Evolutionary conservation across 2,888 invertebrate genomes (phyloP).

Genomic region (Hyposoter dolosus): DNA sequence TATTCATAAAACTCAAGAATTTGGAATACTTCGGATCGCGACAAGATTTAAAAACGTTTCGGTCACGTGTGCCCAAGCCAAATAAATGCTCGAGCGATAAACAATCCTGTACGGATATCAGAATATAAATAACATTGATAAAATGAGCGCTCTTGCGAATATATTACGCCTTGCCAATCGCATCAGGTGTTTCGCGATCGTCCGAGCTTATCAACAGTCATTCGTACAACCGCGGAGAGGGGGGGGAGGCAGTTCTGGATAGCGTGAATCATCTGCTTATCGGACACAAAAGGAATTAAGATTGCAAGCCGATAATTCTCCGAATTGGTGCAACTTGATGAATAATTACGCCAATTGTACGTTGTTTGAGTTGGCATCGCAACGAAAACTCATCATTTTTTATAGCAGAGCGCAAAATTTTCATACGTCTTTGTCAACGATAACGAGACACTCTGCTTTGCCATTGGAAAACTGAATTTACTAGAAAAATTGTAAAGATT

Average conservation of each 20-base stretch:
- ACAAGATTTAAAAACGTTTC: background rate
- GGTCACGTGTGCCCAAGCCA: background rate
- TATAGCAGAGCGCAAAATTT: too few species aligned
- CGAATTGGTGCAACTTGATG: slow-evolving; percentile 27
- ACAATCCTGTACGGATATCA: background rate
- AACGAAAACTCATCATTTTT: too few species aligned
- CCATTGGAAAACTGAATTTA: too few species aligned
- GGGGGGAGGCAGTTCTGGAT: slow-evolving; percentile 23
- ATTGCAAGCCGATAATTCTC: slow-evolving; percentile 51
- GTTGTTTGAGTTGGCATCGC: background rate
- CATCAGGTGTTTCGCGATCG: slow-evolving; percentile 15
- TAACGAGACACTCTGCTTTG: too few species aligned
- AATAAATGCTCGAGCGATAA: background rate
- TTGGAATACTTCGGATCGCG: background rate
- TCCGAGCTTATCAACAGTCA: background rate
- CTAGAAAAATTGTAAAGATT: too few species aligned
- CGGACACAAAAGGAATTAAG: slow-evolving; percentile 29
- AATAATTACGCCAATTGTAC: slow-evolving; percentile 19
- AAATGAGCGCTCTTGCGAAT: background rate
- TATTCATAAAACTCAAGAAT: background rate
- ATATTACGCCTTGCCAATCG: background rate
- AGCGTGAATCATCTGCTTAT: slow-evolving; percentile 55
- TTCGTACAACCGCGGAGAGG: background rate
- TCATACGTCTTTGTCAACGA: too few species aligned
- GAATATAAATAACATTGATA: background rate